Conservation (phyloP, 2,888 invertebrate species). For the Pantelozetes paolii region DNA sequence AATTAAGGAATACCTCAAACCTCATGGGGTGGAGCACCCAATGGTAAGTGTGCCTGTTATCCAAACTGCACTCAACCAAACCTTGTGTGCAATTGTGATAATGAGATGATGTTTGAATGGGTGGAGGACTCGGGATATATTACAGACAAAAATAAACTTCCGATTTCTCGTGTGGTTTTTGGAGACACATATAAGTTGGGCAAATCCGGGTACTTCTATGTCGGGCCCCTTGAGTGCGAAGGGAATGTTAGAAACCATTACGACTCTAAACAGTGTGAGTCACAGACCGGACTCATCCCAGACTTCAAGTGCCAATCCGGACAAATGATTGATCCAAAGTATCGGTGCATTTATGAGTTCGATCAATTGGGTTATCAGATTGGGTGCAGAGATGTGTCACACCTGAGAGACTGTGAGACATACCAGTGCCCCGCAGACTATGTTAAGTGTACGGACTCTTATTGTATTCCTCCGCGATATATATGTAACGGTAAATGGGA, state of each 20-base stretch:
- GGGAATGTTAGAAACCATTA: slow-evolving; percentile 45
- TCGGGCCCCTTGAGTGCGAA: slow-evolving; percentile 49
- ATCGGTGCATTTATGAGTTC: slow-evolving; percentile 48
- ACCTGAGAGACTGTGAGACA: slow-evolving; percentile 48
- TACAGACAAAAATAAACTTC: slow-evolving; percentile 46
- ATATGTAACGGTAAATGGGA: slow-evolving; percentile 50
- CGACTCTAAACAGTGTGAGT: not conserved
- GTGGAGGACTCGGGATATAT: slow-evolving; percentile 48
- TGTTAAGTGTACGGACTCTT: slow-evolving; percentile 49
- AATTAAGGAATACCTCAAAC: slow-evolving; percentile 44
- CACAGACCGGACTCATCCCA: not conserved
- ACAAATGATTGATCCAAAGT: slow-evolving; percentile 46
- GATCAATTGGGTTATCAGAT: slow-evolving; percentile 49
- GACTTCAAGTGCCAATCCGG: slow-evolving; percentile 48
- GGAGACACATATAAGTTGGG: slow-evolving; percentile 48
- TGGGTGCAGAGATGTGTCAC: slow-evolving; percentile 50
- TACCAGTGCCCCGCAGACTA: slow-evolving; percentile 49
- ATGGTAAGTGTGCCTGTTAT: slow-evolving; percentile 47
- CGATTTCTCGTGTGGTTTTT: slow-evolving; percentile 46
- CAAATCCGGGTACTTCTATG: slow-evolving; percentile 47
- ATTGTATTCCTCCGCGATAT: slow-evolving; percentile 49
- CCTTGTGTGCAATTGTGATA: slow-evolving; percentile 48
- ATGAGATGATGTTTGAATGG: slow-evolving; percentile 44
- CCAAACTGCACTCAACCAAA: slow-evolving; percentile 43
- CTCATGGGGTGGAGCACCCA: slow-evolving; percentile 47